Conservation (phyloP, 2,888 invertebrate genomes). For the Standfussiana lucernea region DNA sequence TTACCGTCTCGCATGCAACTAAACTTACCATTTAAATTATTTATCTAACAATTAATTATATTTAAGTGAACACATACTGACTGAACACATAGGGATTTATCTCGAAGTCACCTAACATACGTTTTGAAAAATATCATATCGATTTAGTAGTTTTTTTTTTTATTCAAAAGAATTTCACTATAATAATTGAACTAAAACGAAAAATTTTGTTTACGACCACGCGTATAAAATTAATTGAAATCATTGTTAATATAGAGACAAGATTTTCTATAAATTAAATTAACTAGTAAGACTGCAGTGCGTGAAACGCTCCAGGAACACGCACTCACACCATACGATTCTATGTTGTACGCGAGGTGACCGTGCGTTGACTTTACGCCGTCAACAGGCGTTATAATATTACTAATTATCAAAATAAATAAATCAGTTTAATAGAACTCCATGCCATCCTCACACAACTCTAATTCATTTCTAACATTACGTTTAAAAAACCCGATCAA, state of each 20-base stretch:
- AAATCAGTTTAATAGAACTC: conserved; percentile 56
- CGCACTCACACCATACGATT: conserved; percentile 46
- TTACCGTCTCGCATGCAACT: conserved; percentile 67
- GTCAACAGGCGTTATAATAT: conserved; percentile 39
- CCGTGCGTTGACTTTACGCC: conserved; percentile 25
- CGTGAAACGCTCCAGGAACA: conserved; percentile 43
- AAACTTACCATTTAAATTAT: conserved; percentile 70
- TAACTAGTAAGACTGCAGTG: conserved; percentile 72
- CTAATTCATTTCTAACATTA: conserved; percentile 61
- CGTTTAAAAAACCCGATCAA: conserved; percentile 64
- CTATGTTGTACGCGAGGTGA: conserved; percentile 29
- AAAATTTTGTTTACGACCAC: conserved; percentile 77
- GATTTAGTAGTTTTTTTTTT: conserved; percentile 74
- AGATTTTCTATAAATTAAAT: conserved; percentile 82
- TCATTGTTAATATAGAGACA: conserved; percentile 75
- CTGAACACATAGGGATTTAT: conserved; percentile 83
- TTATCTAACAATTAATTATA: conserved; percentile 74
- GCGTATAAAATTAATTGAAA: conserved; percentile 76
- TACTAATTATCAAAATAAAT: conserved; percentile 53
- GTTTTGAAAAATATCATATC: conserved; percentile 68
- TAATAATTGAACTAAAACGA: conserved; percentile 86
- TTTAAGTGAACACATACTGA: conserved; percentile 86
- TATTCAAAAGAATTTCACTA: conserved; percentile 84
- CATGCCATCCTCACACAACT: conserved; percentile 48
- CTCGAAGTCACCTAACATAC: conserved; percentile 63